A percentile compares a stretch with the other conserved stretches of the same genome.
These are phyloP conservation scores for Rhadina sibilatrix DNA, from an alignment of 2,113 vertebrate genomes.

Conservation along the genomic window DNA sequence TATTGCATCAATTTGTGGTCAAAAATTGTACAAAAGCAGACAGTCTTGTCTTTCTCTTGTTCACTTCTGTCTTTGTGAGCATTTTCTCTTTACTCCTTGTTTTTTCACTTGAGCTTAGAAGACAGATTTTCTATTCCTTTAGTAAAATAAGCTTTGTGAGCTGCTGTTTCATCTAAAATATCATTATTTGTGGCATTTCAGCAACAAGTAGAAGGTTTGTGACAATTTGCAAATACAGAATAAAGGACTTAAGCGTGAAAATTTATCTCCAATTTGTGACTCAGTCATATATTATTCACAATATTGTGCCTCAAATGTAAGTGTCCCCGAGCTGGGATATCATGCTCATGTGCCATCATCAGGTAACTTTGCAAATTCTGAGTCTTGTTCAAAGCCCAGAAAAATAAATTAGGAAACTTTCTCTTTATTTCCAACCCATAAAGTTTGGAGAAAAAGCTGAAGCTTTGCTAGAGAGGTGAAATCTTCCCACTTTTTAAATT, in stretches of 20 bases:
- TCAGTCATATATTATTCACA: background rate
- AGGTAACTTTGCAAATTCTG: background rate
- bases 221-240: background rate
- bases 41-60: background rate
- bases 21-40: background rate
- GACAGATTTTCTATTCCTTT: background rate
- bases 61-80: background rate
- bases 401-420: background rate
- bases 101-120: background rate
- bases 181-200: background rate
- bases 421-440: background rate
- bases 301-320: background rate
- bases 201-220: background rate
- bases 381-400: background rate
- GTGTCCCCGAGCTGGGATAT: background rate
- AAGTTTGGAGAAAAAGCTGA: background rate
- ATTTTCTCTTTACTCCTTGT: background rate
- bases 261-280: background rate
- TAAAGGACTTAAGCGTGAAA: background rate
- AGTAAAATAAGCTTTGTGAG: background rate
- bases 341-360: rapidly evolving
- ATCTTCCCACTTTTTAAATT: background rate
- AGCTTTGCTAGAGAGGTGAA: background rate
- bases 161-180: background rate
- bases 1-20: background rate